Evolutionary conservation across 2,113 vertebrate species (phyloP).

Genomic region (Micronisus gabar): DNA sequence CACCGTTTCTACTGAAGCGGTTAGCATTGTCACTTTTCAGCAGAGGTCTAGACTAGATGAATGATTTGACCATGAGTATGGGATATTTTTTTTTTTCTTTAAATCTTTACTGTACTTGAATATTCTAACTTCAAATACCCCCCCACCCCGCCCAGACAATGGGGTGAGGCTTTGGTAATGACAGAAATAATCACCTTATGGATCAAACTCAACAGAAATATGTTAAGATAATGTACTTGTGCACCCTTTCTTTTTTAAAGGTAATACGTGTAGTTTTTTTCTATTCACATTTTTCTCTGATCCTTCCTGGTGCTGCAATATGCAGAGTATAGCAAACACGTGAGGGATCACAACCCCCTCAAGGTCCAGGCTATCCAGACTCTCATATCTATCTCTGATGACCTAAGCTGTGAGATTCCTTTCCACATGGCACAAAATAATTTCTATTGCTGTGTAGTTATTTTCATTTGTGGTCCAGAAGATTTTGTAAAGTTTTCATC

Average conservation of each 20-base stretch:
- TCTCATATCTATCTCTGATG: not conserved
- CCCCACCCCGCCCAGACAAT: not conserved
- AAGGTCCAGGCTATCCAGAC: not conserved
- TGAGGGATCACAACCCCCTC: not conserved
- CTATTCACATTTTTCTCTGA: not conserved
- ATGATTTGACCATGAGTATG: not conserved
- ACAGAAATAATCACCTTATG: not conserved
- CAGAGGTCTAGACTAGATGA: not conserved
- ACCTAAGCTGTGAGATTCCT: not conserved
- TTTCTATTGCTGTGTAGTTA: not conserved
- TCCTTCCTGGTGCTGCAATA: not conserved
- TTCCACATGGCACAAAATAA: not conserved
- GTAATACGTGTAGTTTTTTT: not conserved
- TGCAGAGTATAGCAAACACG: not conserved
- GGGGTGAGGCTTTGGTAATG: not conserved
- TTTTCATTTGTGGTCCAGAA: not conserved
- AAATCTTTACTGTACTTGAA: not conserved
- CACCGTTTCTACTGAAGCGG: not conserved
- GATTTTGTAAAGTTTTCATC: not conserved
- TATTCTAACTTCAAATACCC: not conserved
- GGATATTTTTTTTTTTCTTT: not conserved
- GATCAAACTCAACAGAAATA: not conserved
- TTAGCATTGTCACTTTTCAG: not conserved
- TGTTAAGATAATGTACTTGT: not conserved
- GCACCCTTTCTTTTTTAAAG: not conserved